phyloP scores from a whole-genome alignment of 2,888 invertebrate genomes.

The Chalcis sispes region DNA sequence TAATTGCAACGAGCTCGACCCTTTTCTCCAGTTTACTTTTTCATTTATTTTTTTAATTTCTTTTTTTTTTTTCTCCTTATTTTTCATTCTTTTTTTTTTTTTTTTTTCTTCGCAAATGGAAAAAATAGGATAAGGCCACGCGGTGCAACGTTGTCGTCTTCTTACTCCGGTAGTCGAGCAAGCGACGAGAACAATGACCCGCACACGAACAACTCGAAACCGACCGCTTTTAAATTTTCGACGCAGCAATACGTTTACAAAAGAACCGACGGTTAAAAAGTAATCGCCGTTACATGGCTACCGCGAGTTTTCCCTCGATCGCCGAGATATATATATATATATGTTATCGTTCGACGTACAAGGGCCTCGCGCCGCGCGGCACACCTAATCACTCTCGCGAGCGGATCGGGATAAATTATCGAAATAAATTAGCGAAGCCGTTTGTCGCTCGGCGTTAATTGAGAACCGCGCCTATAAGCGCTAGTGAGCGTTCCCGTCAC shows the following conservation, averaged over 20 bases:
- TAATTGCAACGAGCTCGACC: slow-evolving; percentile 42
- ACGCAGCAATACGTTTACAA: not conserved
- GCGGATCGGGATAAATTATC: slow-evolving; percentile 34
- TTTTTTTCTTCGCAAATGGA: not conserved
- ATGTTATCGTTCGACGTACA: too few relatives aligned
- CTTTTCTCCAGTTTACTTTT: too few relatives aligned
- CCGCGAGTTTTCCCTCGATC: too few relatives aligned
- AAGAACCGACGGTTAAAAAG: too few relatives aligned
- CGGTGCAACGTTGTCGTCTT: not conserved
- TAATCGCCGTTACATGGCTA: not conserved
- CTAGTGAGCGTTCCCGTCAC: not conserved
- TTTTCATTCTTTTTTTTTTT: not conserved
- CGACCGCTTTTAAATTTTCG: not conserved
- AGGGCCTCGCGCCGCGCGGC: not conserved
- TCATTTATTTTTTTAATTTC: too few relatives aligned
- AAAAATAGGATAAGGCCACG: slow-evolving; percentile 48
- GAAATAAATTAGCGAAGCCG: slow-evolving; percentile 40
- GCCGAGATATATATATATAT: too few relatives aligned
- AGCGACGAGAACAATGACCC: too few relatives aligned
- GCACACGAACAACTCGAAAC: slow-evolving; percentile 8
- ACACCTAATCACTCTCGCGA: slow-evolving; percentile 6
- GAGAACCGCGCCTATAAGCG: slow-evolving; percentile 13
- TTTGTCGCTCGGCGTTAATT: slow-evolving; percentile 42
- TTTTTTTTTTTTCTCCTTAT: not conserved
- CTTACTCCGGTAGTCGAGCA: too few relatives aligned